Percentiles rank a stretch among this genome's conserved stretches.
These are phyloP conservation scores for Smithornis capensis DNA, from an alignment of 2,113 vertebrate genomes.

Conservation along the genomic window DNA sequence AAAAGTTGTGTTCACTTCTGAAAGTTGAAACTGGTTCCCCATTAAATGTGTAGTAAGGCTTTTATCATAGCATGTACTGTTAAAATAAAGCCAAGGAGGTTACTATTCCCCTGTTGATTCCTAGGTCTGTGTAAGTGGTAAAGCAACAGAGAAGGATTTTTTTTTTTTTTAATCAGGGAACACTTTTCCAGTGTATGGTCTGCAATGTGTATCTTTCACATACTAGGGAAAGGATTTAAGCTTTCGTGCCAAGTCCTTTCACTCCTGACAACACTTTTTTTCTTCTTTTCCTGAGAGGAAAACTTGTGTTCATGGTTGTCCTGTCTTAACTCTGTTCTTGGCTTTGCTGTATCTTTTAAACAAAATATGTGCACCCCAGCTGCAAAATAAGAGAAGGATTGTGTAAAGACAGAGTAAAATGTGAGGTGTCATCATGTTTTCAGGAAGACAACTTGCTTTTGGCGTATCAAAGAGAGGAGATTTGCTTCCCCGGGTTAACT, in stretches of 20 bases:
- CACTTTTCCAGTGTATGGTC: background rate
- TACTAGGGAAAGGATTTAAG: conserved; percentile 11
- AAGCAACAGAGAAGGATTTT: background rate
- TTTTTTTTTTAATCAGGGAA: background rate
- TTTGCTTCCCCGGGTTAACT: background rate
- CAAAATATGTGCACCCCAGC: background rate
- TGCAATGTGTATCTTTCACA: background rate
- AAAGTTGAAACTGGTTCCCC: background rate
- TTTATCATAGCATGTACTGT: background rate
- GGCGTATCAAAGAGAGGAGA: background rate
- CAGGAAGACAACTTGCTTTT: background rate
- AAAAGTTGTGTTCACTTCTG: background rate
- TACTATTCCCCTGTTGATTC: background rate
- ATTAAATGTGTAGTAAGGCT: background rate
- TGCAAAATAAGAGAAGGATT: background rate
- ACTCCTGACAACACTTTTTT: background rate
- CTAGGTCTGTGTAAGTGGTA: background rate
- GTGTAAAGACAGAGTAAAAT: background rate
- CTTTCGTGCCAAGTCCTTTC: background rate
- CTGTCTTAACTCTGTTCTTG: background rate
- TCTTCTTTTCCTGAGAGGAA: conserved; percentile 5
- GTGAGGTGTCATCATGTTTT: background rate
- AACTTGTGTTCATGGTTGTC: background rate
- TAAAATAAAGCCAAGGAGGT: background rate
- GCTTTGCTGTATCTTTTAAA: background rate